phyloP scores from a whole-genome alignment of 1,140 invertebrate genomes.

The Phymorhynchus buccinoides region DNA sequence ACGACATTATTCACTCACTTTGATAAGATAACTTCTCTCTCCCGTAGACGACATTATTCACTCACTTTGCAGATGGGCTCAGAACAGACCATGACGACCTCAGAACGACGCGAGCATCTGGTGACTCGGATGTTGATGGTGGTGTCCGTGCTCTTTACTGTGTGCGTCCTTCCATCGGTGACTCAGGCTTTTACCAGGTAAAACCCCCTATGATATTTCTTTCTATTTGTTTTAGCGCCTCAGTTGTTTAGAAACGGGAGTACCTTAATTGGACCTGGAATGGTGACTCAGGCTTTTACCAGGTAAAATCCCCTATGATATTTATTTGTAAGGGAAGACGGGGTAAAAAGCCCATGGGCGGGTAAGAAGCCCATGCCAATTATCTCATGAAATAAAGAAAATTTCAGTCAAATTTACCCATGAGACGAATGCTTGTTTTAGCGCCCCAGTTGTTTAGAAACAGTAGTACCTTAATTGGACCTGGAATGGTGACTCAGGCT shows the following conservation, averaged over 20 bases:
- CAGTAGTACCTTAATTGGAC: too few species aligned
- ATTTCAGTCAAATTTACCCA: too few species aligned
- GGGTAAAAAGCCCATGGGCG: not conserved
- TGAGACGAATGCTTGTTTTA: too few species aligned
- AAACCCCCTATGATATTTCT: not conserved
- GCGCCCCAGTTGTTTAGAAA: too few species aligned
- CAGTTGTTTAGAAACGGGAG: not conserved
- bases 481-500: too few species aligned
- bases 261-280: not conserved
- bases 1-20: not conserved
- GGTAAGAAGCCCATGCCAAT: too few species aligned
- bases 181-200: not conserved
- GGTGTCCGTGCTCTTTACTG: not conserved
- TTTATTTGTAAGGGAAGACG: not conserved
- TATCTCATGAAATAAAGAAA: too few species aligned
- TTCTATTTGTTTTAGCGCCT: not conserved
- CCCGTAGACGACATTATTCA: too few species aligned
- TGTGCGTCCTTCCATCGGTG: not conserved
- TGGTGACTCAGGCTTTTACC: too few species aligned
- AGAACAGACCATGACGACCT: not conserved
- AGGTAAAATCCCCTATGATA: too few species aligned
- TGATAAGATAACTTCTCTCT: too few species aligned
- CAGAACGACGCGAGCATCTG: not conserved
- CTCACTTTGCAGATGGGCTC: not conserved
- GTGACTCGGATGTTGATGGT: not conserved